phyloP scores from a whole-genome alignment of 2,888 invertebrate species.

The Dicranocentrus wangi region DNA sequence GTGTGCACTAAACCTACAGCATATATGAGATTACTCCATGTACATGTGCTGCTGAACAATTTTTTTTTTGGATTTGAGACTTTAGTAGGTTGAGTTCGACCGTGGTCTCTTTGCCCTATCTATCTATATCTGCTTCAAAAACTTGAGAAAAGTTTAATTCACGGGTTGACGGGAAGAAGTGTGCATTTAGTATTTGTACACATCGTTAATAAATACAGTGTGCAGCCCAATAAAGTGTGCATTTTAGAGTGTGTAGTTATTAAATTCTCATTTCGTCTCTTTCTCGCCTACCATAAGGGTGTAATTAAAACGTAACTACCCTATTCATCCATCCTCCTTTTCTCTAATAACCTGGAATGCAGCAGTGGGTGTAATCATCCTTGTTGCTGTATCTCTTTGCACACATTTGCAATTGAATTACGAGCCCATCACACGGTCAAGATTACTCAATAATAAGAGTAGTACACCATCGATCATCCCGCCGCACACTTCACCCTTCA shows the following conservation, averaged over 20 bases:
- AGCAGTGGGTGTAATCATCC: no score
- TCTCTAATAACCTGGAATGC: slow-evolving; percentile 19
- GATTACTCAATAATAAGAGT: not conserved
- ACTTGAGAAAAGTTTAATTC: no score
- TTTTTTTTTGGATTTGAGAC: no score
- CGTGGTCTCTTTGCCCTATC: no score
- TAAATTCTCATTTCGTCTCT: not conserved
- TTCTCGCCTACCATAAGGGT: not conserved
- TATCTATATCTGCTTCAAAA: no score
- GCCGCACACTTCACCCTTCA: slow-evolving; percentile 10
- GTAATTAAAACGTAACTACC: slow-evolving; percentile 2
- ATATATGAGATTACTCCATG: not conserved
- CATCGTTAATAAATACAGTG: slow-evolving; percentile 42
- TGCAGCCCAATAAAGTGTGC: slow-evolving; percentile 40
- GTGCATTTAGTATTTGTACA: no score
- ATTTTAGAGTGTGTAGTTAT: slow-evolving; percentile 11
- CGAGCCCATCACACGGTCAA: not conserved
- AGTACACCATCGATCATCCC: slow-evolving; percentile 5
- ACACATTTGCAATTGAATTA: not conserved
- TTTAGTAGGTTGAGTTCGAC: no score
- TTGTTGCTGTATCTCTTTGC: no score
- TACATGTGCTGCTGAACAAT: no score
- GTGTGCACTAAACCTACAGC: no score
- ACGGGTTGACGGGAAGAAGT: no score
- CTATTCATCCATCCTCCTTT: slow-evolving; percentile 2